Percentiles rank a stretch among this genome's conserved stretches.
phyloP scores from a whole-genome alignment of 2,888 invertebrate genomes.

The Coelogynopora nodosa region DNA sequence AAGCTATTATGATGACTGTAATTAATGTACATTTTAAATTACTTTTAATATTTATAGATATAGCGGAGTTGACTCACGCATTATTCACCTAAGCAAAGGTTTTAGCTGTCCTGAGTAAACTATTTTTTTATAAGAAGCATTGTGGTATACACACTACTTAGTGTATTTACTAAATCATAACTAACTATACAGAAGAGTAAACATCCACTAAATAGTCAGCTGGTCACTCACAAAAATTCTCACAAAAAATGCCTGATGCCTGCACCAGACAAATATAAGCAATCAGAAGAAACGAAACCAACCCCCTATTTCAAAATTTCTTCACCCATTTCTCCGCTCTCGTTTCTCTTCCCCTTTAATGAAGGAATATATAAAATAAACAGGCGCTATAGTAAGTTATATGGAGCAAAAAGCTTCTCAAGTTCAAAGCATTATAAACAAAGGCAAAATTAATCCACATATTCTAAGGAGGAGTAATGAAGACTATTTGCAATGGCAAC shows the following conservation, averaged over 20 bases:
- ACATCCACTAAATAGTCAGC: background rate
- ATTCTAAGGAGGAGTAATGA: background rate
- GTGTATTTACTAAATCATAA: background rate
- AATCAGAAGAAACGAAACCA: background rate
- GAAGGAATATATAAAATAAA: background rate
- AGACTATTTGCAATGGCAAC: background rate
- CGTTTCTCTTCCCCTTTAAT: background rate
- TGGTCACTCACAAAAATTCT: background rate
- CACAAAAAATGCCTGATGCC: background rate
- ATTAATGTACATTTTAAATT: no score
- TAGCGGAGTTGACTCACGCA: no score
- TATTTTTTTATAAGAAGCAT: no score
- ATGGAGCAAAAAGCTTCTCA: background rate
- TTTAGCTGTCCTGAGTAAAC: no score
- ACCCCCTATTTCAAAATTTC: background rate
- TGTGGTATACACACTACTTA: background rate
- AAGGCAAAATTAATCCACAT: background rate
- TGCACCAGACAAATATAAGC: background rate
- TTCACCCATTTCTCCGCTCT: background rate
- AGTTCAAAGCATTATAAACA: background rate
- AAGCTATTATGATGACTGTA: no score
- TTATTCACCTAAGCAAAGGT: no score
- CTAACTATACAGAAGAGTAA: background rate
- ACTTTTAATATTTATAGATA: no score
- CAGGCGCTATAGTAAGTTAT: no score